These are phyloP conservation scores for Muschampia plurimacula DNA, from an alignment of 2,888 invertebrate genomes.

Conservation along the genomic window DNA sequence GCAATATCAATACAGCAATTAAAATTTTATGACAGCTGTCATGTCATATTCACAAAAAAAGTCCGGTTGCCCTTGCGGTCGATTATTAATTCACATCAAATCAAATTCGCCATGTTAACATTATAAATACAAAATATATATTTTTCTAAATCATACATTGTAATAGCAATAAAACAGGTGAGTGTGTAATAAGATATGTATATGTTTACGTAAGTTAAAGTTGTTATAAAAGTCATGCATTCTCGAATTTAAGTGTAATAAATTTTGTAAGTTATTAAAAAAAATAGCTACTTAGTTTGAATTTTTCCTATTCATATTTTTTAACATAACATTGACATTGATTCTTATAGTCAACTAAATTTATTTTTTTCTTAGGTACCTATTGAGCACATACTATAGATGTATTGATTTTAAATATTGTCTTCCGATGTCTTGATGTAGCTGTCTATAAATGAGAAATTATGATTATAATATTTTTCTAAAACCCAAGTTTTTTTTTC, in stretches of 20 bases:
- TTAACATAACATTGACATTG: too few relatives aligned
- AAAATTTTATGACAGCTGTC: slow-evolving; percentile 25
- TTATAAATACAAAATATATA: slow-evolving; percentile 27
- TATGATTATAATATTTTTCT: too few relatives aligned
- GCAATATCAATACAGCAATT: neutral
- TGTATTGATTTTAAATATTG: too few relatives aligned
- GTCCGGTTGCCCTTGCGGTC: slow-evolving; percentile 29
- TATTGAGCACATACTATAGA: too few relatives aligned
- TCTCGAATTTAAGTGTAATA: neutral
- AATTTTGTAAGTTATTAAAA: neutral
- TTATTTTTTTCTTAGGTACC: too few relatives aligned
- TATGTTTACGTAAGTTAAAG: slow-evolving; percentile 9
- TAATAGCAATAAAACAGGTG: slow-evolving; percentile 31
- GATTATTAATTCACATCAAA: slow-evolving; percentile 15
- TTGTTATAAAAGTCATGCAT: neutral
- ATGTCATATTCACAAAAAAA: slow-evolving; percentile 16
- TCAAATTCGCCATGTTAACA: slow-evolving; percentile 33
- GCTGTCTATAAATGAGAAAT: too few relatives aligned
- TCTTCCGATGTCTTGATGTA: too few relatives aligned
- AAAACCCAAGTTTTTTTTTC: too few relatives aligned
- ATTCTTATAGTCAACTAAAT: too few relatives aligned
- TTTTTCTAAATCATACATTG: slow-evolving; percentile 14
- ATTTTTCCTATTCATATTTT: too few relatives aligned
- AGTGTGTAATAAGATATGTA: neutral
- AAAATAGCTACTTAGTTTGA: too few relatives aligned